phyloP scores from a whole-genome alignment of 64 coral and sea anemone genomes.

The Actinia equina region DNA sequence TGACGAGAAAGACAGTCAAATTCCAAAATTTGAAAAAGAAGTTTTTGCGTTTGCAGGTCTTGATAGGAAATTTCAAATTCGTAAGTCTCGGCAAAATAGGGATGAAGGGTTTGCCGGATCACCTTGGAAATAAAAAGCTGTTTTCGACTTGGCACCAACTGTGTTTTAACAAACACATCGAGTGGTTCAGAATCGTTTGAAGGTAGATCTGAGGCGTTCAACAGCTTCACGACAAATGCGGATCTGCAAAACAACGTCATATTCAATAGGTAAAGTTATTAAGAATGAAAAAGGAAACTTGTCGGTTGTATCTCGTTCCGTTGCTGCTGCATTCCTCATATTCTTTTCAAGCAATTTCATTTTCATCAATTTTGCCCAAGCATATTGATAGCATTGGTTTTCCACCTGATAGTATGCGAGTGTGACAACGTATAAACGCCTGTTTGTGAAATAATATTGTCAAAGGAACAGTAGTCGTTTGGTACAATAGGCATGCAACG shows the following conservation, averaged over 20 bases:
- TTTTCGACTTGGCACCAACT: slow-evolving; percentile 69
- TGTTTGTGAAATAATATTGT: too few relatives aligned
- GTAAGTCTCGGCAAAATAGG: slow-evolving; percentile 77
- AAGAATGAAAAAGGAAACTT: too few relatives aligned
- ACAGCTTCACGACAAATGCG: slow-evolving; percentile 67
- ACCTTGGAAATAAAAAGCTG: slow-evolving; percentile 93
- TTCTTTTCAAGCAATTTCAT: too few relatives aligned
- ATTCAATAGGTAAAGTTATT: neutral
- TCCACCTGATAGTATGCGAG: too few relatives aligned
- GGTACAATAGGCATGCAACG: too few relatives aligned
- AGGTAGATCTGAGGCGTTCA: slow-evolving; percentile 71
- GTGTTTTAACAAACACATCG: slow-evolving; percentile 89
- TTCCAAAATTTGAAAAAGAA: slow-evolving; percentile 80
- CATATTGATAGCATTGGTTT: too few relatives aligned
- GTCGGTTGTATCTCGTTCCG: too few relatives aligned
- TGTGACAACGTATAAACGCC: too few relatives aligned
- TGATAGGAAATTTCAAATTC: slow-evolving; percentile 90
- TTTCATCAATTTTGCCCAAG: too few relatives aligned
- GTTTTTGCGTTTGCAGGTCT: slow-evolving; percentile 68
- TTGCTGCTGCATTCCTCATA: too few relatives aligned
- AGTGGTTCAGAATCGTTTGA: slow-evolving; percentile 52
- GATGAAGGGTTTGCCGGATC: slow-evolving; percentile 70
- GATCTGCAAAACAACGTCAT: slow-evolving; percentile 47
- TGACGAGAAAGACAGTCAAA: slow-evolving; percentile 87
- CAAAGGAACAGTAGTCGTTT: too few relatives aligned